Evolutionary conservation across 1,140 invertebrate genomes (phyloP).

Genomic region (Leguminivora glycinivorella): DNA sequence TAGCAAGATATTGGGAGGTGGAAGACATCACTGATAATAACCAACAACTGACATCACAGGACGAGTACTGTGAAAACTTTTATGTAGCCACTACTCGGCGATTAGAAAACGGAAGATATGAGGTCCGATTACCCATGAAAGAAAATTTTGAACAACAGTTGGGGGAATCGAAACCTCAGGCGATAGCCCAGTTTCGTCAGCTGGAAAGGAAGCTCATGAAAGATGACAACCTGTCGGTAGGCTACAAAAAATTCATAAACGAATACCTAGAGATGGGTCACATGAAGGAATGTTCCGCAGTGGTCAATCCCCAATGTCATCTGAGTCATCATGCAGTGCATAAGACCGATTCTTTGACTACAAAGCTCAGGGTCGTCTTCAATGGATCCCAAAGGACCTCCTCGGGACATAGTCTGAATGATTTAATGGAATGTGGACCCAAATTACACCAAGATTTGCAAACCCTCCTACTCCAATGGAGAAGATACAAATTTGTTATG

Average conservation of each 20-base stretch:
- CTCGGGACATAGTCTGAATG: not conserved
- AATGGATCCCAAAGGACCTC: not conserved
- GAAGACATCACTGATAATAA: conserved; percentile 28
- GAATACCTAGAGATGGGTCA: not conserved
- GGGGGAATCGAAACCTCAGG: conserved; percentile 32
- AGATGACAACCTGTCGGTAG: not conserved
- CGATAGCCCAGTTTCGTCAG: conserved; percentile 36
- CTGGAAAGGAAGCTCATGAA: conserved; percentile 32
- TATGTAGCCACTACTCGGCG: conserved; percentile 9
- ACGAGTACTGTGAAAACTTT: not conserved
- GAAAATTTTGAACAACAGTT: conserved; percentile 32
- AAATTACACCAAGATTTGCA: conserved; percentile 1
- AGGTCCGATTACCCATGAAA: conserved; percentile 30
- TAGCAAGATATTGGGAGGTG: conserved; percentile 30
- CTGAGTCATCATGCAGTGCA: not conserved
- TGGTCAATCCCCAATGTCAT: not conserved
- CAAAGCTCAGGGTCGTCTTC: not conserved
- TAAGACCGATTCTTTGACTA: not conserved
- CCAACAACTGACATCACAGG: conserved; percentile 9
- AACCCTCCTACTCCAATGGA: not conserved
- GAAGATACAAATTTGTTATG: not conserved
- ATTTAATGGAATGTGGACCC: not conserved
- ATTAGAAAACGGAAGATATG: conserved; percentile 17
- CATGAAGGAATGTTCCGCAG: not conserved
- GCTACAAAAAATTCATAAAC: not conserved